A percentile compares a stretch with the other conserved stretches of the same genome.
Evolutionary conservation across 2,797 vertebrate species (phyloP).

Genomic region (Anabas testudineus): DNA sequence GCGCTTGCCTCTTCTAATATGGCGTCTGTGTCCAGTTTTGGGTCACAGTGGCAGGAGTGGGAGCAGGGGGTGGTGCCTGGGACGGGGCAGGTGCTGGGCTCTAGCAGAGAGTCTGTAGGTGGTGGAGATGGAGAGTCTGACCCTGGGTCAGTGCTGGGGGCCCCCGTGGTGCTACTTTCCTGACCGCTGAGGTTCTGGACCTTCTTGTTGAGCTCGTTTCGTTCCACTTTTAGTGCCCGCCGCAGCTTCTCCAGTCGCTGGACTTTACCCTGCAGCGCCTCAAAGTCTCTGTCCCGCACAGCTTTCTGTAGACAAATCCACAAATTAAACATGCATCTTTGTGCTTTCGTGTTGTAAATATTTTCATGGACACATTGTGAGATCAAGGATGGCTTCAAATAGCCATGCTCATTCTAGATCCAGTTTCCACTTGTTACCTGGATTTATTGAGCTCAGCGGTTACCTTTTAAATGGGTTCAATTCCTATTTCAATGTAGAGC

Average conservation of each 20-base stretch:
- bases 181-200: constrained; percentile 90
- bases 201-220: constrained; percentile 97
- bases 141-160: constrained; percentile 56
- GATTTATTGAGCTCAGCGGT: too few species aligned
- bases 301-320: constrained; percentile 87
- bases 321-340: background rate
- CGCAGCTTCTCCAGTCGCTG: constrained; percentile 95
- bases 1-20: constrained; percentile 49
- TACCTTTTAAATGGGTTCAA: too few species aligned
- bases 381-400: too few species aligned
- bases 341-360: background rate
- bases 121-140: constrained; percentile 75
- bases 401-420: too few species aligned
- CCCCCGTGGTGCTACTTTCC: constrained; percentile 5
- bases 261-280: constrained; percentile 95
- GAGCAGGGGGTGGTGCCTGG: constrained; percentile 48
- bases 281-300: constrained; percentile 91
- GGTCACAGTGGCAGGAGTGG: constrained; percentile 71
- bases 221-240: constrained; percentile 93
- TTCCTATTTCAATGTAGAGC: too few species aligned
- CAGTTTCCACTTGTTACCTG: too few species aligned
- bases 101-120: constrained; percentile 68
- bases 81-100: constrained; percentile 33
- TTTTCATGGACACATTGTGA: too few species aligned
- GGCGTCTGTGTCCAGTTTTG: constrained; percentile 53